phyloP scores from a whole-genome alignment of 2,888 invertebrate species.

The Oegoconia quadripuncta region DNA sequence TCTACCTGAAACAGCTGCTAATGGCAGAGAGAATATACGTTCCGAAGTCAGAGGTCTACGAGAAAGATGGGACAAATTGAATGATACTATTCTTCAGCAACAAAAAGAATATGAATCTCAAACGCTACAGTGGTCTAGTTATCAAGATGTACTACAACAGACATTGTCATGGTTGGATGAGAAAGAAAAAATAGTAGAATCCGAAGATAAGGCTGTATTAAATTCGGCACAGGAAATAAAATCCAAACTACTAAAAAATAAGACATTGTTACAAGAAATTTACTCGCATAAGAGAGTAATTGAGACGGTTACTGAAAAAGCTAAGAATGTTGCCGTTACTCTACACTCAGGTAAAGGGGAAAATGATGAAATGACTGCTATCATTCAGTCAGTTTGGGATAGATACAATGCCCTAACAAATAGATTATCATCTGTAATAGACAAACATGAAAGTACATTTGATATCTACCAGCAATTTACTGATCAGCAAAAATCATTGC shows the following conservation, averaged over 20 bases:
- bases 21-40: slow-evolving; percentile 93
- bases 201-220: slow-evolving; percentile 84
- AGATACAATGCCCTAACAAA: slow-evolving; percentile 86
- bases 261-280: slow-evolving; percentile 93
- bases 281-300: slow-evolving; percentile 93
- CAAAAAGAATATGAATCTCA: slow-evolving; percentile 92
- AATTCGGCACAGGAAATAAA: slow-evolving; percentile 91
- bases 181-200: slow-evolving; percentile 87
- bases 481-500: slow-evolving; percentile 90
- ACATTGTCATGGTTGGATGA: slow-evolving; percentile 91
- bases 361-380: slow-evolving; percentile 82
- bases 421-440: slow-evolving; percentile 82
- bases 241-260: slow-evolving; percentile 90
- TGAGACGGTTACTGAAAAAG: slow-evolving; percentile 94
- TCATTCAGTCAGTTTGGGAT: slow-evolving; percentile 85
- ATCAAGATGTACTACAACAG: slow-evolving; percentile 91
- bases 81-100: slow-evolving; percentile 89
- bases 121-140: slow-evolving; percentile 89
- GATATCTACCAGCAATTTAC: slow-evolving; percentile 93
- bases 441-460: slow-evolving; percentile 85
- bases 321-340: slow-evolving; percentile 82
- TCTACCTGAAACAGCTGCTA: slow-evolving; percentile 94
- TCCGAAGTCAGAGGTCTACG: slow-evolving; percentile 88
- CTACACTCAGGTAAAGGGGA: slow-evolving; percentile 77
- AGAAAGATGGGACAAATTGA: slow-evolving; percentile 92